phyloP scores from a whole-genome alignment of 53 echinoderm and acorn worm genomes.

The Henricia sp. region DNA sequence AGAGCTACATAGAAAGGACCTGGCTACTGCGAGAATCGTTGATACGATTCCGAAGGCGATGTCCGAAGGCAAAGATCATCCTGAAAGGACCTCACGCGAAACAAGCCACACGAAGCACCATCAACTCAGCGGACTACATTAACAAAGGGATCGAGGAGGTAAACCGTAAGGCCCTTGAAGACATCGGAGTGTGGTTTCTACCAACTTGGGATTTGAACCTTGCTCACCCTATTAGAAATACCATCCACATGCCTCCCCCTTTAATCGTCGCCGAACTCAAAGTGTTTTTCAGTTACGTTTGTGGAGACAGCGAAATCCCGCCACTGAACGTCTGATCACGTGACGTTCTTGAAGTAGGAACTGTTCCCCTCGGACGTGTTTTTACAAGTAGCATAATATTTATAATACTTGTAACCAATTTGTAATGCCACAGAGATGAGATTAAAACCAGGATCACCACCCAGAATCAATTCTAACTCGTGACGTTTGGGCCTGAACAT shows the following conservation, averaged over 20 bases:
- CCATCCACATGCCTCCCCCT: conserved; percentile 21
- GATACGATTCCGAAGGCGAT: conserved; percentile 23
- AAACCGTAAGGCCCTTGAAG: neutral
- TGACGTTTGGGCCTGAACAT: no score
- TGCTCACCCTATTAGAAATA: conserved; percentile 3
- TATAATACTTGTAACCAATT: no score
- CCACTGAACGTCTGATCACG: no score
- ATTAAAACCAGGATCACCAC: no score
- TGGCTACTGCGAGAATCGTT: conserved; percentile 44
- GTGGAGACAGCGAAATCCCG: neutral
- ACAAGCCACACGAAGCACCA: neutral
- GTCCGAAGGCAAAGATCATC: conserved; percentile 59
- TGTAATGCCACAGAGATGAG: no score
- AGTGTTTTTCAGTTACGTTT: conserved; percentile 54
- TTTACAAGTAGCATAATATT: no score
- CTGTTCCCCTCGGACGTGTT: no score
- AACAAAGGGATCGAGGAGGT: neutral
- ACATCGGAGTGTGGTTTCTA: conserved; percentile 29
- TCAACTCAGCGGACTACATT: conserved; percentile 36
- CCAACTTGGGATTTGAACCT: conserved; percentile 42
- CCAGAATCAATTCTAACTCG: no score
- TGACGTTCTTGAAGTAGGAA: no score
- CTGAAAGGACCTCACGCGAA: conserved; percentile 70
- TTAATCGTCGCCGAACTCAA: conserved; percentile 32
- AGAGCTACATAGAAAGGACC: conserved; percentile 57